Base-by-base conservation (phyloP, 2,113 vertebrate species). In the Silurus glanis region DNA sequence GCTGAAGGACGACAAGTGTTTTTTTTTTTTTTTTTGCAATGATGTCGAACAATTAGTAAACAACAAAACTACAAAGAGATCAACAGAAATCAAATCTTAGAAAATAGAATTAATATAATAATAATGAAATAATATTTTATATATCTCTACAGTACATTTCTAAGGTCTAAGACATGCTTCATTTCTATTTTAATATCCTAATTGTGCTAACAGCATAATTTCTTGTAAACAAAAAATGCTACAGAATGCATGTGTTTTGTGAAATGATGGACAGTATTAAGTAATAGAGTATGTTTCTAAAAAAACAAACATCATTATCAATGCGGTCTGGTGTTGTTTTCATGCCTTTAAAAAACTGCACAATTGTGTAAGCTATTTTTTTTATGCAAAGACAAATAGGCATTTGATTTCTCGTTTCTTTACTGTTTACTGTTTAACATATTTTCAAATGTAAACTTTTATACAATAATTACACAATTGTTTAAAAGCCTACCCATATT, bases 1-100 rank as follows among this genome's bases (percentile, higher is more conserved):
- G 66, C 51, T 49, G 23, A 56, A 84, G 14, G 71, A 84, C 61
- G 45, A 37, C 62, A 67, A 59, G 84, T 66, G 23, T 78, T 28
- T 37, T 37, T 37, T 37, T 28, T 37, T 37, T 37, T 37, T 37
- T 37, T 37, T 76, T 71, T 66, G 83, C 21, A 80, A 61, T 55
- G 9, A 49, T 61, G 53, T 82, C 69, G 14, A 9, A 17, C 51
- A 28, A 74, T 83, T 69, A 64, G 21, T 23, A 74, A 80, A 58
- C 9, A 53, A 74, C 47, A 17, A 74, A 85, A 64, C 37, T 25
- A 47, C 21, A 59, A 69, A 21, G 9, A 23, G 47, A 9, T 23
- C 2, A 16, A 72, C n/a, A 61, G 23, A 55, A 67, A 25, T 51
- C 4, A n/a, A 49, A 53, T 45, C 12, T 56, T 28, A 49, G 6